phyloP scores from a whole-genome alignment of 2,797 vertebrate genomes.

The Acipenser ruthenus region DNA sequence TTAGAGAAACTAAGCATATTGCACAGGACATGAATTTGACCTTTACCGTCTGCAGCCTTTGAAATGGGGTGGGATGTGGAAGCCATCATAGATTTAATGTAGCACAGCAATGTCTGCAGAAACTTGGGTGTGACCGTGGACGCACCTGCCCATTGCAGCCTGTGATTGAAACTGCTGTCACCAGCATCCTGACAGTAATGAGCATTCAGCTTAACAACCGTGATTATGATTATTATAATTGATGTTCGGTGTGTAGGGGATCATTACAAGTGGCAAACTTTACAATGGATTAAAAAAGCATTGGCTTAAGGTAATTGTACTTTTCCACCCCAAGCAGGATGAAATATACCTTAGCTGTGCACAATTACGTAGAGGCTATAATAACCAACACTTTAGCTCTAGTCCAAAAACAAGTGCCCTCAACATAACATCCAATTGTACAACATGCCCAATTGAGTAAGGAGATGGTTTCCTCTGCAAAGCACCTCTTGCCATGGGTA shows the following conservation, averaged over 20 bases:
- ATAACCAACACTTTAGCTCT: no score
- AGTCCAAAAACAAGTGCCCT: no score
- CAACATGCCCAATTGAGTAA: no score
- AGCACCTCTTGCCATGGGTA: neutral
- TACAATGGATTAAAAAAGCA: conserved; percentile 49
- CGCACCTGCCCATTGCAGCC: conserved; percentile 51
- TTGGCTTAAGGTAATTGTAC: conserved; percentile 56
- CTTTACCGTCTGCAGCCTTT: conserved; percentile 56
- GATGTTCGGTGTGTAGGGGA: conserved; percentile 65
- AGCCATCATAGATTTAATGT: conserved; percentile 66
- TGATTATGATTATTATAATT: conserved; percentile 80
- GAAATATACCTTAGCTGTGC: conserved; percentile 51
- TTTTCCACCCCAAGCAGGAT: conserved; percentile 55
- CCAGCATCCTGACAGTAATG: conserved; percentile 74
- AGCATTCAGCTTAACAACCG: conserved; percentile 73
- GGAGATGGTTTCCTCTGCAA: no score
- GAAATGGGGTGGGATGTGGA: conserved; percentile 66
- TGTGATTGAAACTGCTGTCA: conserved; percentile 73
- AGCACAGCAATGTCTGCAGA: conserved; percentile 60
- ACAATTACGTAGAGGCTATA: conserved; percentile 41
- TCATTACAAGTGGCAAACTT: conserved; percentile 63
- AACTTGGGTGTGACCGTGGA: conserved; percentile 59
- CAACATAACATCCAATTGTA: no score
- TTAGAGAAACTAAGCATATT: conserved; percentile 68
- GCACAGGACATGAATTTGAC: conserved; percentile 73